Base-by-base conservation (phyloP, 2,113 vertebrate species). In the Leptobrachium ailaonicum region DNA sequence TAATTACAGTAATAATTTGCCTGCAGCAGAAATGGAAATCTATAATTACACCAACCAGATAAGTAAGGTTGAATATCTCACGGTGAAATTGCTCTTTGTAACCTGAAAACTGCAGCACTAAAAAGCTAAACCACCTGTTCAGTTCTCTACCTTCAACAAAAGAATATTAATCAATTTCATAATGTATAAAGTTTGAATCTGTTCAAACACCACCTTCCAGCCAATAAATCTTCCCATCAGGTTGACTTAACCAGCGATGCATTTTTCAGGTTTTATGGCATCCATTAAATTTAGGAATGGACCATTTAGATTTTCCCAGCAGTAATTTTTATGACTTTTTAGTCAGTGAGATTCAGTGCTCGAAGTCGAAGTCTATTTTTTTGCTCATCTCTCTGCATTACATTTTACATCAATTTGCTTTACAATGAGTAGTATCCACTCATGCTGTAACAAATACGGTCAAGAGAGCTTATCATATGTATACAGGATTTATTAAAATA, bases 401-500 rank as follows among this genome's bases (percentile, higher is more conserved):
- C 83, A 85, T 85, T 90, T 89, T 89, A 91, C 89, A 90, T 89
- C 89, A 77, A 88, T 90, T 90, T 91, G 84, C 87, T 90, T 90
- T 88, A 85, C 84, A 85, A 86, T 67, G 3, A 71, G 78, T 80
- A 73, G 82, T 85, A 85, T 87, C 80, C 83, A 86, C 87, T 76
- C 82, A 85, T 67, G 44, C 44, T 72, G 60, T 72, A 73, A 73
- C 45, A 11, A 79, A 45, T 73, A 72, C 60, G 70, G 77, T 79
- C 69, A 79, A 63, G 77, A 73, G 70, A 79, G 62, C 70, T 72
- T 66, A 79, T 79, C 58, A 58, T 44, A 72, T 73, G 70, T 73
- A 73, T 73, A 53, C 45, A 73, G 62, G 62, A 79, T 79, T 79
- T 73, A 79, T 79, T 72, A 79, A 73, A 66, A 66, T 40, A 62